Evolutionary conservation across 2,113 vertebrate genomes (phyloP).

Genomic region (Ophiodon elongatus): DNA sequence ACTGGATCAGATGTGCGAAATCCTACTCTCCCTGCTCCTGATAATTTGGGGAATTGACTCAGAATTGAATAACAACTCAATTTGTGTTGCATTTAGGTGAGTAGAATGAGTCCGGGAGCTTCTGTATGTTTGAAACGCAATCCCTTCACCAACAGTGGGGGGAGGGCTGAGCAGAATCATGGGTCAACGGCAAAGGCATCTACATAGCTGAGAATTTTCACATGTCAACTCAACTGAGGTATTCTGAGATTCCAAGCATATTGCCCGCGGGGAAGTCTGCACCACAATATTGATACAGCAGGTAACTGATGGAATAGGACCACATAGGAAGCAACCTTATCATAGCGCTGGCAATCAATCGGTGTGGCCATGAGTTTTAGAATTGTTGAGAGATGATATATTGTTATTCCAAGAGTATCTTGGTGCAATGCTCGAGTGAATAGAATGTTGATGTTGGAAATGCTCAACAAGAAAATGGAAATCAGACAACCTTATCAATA

Average conservation of each 20-base stretch:
- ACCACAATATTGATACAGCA: conserved; percentile 56
- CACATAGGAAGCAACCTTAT: conserved; percentile 20
- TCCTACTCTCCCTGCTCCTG: conserved; percentile 34
- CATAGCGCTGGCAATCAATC: conserved; percentile 15
- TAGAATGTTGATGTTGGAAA: conserved; percentile 3
- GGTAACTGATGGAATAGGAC: conserved; percentile 37
- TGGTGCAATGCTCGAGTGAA: not conserved
- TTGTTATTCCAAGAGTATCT: not conserved
- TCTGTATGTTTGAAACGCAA: conserved; percentile 62
- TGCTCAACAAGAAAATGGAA: not conserved
- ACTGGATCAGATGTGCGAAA: conserved; percentile 59
- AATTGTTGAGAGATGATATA: not conserved
- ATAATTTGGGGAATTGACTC: conserved; percentile 47
- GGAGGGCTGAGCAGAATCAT: conserved; percentile 33
- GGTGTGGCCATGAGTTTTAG: not conserved
- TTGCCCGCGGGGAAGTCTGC: conserved; percentile 47
- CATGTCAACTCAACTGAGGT: conserved; percentile 74
- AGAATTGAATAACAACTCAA: conserved; percentile 24
- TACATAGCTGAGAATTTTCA: conserved; percentile 76
- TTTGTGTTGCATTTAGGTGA: conserved; percentile 21
- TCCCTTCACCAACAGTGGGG: conserved; percentile 36
- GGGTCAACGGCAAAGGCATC: conserved; percentile 55
- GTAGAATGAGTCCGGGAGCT: conserved; percentile 23
- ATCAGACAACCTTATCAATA: conserved; percentile 17
- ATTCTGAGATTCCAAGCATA: conserved; percentile 73